A percentile compares a stretch with the other conserved stretches of the same genome.
These are phyloP conservation scores for Molothrus ater DNA, from an alignment of 2,797 vertebrate species.

Conservation along the genomic window DNA sequence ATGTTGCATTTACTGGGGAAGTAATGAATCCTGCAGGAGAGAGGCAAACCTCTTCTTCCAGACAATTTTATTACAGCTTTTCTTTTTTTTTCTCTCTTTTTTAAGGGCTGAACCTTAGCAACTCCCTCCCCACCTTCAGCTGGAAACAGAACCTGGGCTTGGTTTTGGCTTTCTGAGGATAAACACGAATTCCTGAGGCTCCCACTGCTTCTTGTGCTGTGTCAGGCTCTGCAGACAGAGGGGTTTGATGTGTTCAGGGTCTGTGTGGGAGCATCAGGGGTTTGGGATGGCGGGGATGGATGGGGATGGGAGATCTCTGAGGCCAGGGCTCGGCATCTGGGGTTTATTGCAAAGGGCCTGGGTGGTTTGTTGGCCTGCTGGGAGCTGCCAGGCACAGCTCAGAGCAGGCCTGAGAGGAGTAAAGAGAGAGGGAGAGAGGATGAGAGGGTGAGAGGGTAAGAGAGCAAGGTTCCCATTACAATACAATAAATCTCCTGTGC, in stretches of 20 bases:
- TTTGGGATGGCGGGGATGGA: too few relatives aligned
- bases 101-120: constrained; percentile 42
- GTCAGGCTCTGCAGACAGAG: not conserved
- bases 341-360: too few relatives aligned
- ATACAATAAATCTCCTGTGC: too few relatives aligned
- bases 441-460: too few relatives aligned
- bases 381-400: too few relatives aligned
- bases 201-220: not conserved
- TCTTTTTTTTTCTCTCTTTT: not conserved
- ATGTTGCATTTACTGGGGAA: constrained; percentile 58
- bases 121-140: not conserved
- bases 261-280: too few relatives aligned
- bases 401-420: too few relatives aligned
- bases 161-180: constrained; percentile 26
- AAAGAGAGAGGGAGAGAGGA: too few relatives aligned
- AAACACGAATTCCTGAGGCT: not conserved
- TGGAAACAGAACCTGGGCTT: not conserved
- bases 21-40: constrained; percentile 54
- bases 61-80: constrained; percentile 46
- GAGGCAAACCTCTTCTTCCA: constrained; percentile 57
- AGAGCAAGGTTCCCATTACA: too few relatives aligned
- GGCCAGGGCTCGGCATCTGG: too few relatives aligned
- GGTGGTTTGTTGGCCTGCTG: too few relatives aligned
- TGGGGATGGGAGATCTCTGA: too few relatives aligned
- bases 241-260: not conserved